Evolutionary conservation across 2,888 invertebrate species (phyloP).

Genomic region (Spilarctia lutea): DNA sequence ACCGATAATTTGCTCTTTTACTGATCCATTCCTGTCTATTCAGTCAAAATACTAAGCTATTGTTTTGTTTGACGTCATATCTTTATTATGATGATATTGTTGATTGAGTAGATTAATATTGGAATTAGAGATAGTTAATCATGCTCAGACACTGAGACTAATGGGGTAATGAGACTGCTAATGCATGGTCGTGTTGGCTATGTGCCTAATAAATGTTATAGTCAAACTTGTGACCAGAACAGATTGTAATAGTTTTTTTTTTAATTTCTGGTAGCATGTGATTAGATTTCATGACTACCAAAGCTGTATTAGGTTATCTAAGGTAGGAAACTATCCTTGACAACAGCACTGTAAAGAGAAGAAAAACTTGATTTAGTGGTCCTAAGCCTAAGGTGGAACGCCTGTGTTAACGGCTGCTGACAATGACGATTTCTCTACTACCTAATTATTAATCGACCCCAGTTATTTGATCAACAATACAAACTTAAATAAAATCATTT

Average conservation of each 20-base stretch:
- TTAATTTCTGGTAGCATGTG: neutral
- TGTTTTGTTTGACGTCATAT: slow-evolving; percentile 21
- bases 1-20: slow-evolving; percentile 72
- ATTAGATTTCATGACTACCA: neutral
- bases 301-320: neutral
- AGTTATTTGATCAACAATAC: neutral
- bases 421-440: too few species aligned
- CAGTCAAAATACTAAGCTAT: slow-evolving; percentile 47
- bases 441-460: neutral
- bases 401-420: neutral
- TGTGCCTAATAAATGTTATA: neutral
- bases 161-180: neutral
- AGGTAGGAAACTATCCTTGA: neutral
- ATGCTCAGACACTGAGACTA: neutral
- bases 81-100: slow-evolving; percentile 5
- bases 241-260: neutral
- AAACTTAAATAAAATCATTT: neutral
- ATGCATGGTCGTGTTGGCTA: neutral
- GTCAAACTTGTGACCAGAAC: neutral
- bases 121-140: neutral
- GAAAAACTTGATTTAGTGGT: too few species aligned
- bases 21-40: slow-evolving; percentile 61
- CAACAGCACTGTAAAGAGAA: too few species aligned
- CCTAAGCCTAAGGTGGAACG: neutral
- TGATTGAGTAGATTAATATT: neutral